These are phyloP conservation scores for Bergia puertoricense DNA, from an alignment of 92 coral and sea anemone genomes.

Conservation along the genomic window DNA sequence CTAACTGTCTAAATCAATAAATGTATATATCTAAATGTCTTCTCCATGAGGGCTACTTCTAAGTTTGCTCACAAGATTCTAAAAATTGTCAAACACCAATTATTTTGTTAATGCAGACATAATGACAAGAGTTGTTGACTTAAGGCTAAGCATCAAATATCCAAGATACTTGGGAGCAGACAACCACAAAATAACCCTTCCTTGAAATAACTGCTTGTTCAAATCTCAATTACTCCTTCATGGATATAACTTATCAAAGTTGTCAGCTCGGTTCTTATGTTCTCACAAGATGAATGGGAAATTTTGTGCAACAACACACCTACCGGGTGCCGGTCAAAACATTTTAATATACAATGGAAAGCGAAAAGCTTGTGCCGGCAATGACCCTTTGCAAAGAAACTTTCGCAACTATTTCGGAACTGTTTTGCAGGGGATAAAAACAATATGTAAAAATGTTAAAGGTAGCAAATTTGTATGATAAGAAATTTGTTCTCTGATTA, in stretches of 20 bases:
- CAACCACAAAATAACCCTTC: background rate
- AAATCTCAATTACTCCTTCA: background rate
- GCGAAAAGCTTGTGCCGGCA: background rate
- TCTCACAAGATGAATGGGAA: background rate
- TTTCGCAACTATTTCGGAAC: background rate
- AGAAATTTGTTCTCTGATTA: background rate
- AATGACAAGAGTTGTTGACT: constrained; percentile 20
- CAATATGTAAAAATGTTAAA: background rate
- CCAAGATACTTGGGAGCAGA: background rate
- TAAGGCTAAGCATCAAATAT: background rate
- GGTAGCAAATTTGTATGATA: background rate
- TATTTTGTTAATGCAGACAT: background rate
- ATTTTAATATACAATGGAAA: background rate
- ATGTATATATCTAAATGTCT: too few species aligned
- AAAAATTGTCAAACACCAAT: background rate
- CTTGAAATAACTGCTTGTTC: background rate
- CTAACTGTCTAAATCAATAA: too few species aligned
- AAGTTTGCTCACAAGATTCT: background rate
- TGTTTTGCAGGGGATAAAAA: background rate
- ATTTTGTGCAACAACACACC: constrained; percentile 28
- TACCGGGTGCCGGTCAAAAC: constrained; percentile 49
- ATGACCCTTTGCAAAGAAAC: constrained; percentile 1
- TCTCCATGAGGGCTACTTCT: background rate
- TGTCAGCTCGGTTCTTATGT: background rate
- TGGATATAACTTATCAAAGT: background rate